Evolutionary conservation across 2,888 invertebrate species (phyloP), one percentile per base, ranked within the genome.

Genomic region (Muscina levida): DNA sequence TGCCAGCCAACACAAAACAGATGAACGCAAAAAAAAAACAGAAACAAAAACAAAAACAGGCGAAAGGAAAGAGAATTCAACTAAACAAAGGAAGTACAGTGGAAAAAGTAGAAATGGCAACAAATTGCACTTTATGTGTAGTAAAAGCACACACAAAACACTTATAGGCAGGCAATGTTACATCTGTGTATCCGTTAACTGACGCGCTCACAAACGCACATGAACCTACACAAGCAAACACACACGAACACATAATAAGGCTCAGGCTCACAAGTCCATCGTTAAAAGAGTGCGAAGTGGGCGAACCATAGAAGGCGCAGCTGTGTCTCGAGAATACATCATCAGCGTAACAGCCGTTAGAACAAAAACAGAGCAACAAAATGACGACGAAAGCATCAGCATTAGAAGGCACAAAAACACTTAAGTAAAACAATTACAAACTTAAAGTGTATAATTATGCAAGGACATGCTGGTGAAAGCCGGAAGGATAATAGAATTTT

Each of bases 401-500:
- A 51, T 17, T 53, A 37, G 53, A 19, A 68, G 10, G 15, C 3
- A 19, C 5, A 11, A 65, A 71, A 62, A 72, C 59, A 73, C 44
- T 67, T 53, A 71, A 81, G 74, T 74, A 67, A 81, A 80, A 72
- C 70, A 80, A 74, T 77, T 77, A 67, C 13, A 65, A 56, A 74
- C 71, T 71, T 71, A 15, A 71, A 79, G 66, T 44, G 53, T 66
- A 51, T 71, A 59, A 71, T 65, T 77, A 77, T 77, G 67, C 74
- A 72, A 77, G 77, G 71, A 77, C 74, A 77, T 66, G 71, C 24
- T 53, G 77, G 72, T 71, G 65, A 57, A 48, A 72, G 62, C 24
- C 19, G 39, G 22, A 42, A 42, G 22, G 37, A 56, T 42, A 68
- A 68, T 44, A 65, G 48, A 70, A 53, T 39, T 39, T 42, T 24